A percentile compares a stretch with the other conserved stretches of the same genome.
phyloP scores from a whole-genome alignment of 2,113 vertebrate genomes.

The Tichodroma muraria region DNA sequence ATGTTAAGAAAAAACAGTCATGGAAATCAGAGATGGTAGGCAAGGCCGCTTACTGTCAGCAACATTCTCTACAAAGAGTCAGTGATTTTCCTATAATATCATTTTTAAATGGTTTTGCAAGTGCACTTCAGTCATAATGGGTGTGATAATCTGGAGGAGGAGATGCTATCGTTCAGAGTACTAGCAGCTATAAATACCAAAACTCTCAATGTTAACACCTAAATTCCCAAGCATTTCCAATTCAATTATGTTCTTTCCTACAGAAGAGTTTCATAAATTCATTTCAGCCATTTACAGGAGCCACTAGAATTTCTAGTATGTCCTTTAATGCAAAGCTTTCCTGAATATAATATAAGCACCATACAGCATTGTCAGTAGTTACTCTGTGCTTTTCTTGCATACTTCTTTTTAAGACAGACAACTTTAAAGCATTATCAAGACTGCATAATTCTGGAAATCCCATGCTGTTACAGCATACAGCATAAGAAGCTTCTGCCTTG shows the following conservation, averaged over 20 bases:
- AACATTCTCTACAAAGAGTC: neutral
- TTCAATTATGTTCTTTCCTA: neutral
- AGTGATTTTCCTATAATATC: neutral
- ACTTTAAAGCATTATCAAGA: neutral
- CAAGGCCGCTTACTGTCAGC: neutral
- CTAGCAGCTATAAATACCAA: neutral
- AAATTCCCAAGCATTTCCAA: neutral
- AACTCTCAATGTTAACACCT: neutral
- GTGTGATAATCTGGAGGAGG: neutral
- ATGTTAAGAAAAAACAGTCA: neutral
- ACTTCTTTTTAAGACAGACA: neutral
- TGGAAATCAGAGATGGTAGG: neutral
- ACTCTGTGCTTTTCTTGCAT: neutral
- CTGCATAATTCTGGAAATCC: neutral
- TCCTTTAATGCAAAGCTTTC: neutral
- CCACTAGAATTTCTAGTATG: neutral
- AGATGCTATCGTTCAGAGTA: neutral
- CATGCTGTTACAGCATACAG: neutral
- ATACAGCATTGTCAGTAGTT: neutral
- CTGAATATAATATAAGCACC: neutral
- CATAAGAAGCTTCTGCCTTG: neutral
- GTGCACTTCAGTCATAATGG: neutral
- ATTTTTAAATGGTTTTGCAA: neutral
- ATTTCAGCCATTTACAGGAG: neutral
- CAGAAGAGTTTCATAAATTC: neutral